Evolutionary conservation across 2,888 invertebrate genomes (phyloP).

Genomic region (Agriopis marginaria): DNA sequence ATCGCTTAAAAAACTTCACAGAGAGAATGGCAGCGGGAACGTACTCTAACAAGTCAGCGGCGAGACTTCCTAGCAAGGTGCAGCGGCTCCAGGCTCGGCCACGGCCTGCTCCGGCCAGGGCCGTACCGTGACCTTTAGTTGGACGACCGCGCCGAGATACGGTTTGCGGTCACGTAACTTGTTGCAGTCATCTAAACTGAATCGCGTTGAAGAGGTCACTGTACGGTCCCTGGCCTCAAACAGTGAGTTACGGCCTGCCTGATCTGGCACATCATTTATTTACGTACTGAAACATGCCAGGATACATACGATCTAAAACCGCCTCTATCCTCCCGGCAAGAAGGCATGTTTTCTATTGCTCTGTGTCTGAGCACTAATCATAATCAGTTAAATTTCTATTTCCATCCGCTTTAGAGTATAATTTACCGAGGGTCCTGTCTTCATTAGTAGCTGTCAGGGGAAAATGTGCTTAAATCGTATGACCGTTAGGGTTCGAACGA

Average conservation of each 20-base stretch:
- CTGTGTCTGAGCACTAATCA: conserved; percentile 7
- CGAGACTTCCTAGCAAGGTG: neutral
- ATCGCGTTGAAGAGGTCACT: too few relatives aligned
- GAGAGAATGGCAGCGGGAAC: conserved; percentile 6
- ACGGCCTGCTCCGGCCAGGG: neutral
- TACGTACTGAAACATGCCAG: conserved; percentile 28
- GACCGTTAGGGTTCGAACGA: conserved; percentile 9
- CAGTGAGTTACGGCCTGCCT: too few relatives aligned
- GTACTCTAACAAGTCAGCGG: conserved; percentile 6
- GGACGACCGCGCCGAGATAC: too few relatives aligned
- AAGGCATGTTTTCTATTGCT: conserved; percentile 6
- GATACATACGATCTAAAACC: neutral
- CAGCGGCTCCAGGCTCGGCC: neutral
- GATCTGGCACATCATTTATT: conserved; percentile 30
- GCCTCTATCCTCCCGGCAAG: neutral
- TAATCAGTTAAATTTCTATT: conserved; percentile 10
- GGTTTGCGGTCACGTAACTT: too few relatives aligned
- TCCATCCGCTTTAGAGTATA: conserved; percentile 14
- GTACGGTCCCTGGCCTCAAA: too few relatives aligned
- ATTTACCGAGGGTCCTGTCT: conserved; percentile 2
- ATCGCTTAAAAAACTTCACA: conserved; percentile 16
- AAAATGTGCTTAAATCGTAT: neutral
- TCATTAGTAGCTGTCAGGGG: neutral
- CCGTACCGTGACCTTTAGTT: too few relatives aligned
- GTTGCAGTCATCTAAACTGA: too few relatives aligned